A percentile compares a stretch with the other conserved stretches of the same genome.
phyloP scores from a whole-genome alignment of 2,888 invertebrate genomes.

The Diadegma fenestrale region DNA sequence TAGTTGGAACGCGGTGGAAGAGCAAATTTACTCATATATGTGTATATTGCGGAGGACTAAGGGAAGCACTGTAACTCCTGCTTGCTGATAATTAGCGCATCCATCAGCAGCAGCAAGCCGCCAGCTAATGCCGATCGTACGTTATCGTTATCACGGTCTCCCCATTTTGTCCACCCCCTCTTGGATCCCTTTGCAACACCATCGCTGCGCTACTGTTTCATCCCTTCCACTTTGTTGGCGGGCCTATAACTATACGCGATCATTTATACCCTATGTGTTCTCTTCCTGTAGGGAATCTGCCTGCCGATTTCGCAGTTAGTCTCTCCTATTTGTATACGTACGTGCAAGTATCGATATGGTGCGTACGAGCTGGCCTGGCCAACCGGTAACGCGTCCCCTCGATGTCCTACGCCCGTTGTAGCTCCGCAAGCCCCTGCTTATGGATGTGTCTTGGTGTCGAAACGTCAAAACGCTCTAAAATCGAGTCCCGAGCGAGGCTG shows the following conservation, averaged over 20 bases:
- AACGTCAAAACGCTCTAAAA: background rate
- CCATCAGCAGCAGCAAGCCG: slow-evolving; percentile 85
- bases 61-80: slow-evolving; percentile 84
- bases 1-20: slow-evolving; percentile 21
- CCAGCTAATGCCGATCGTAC: slow-evolving; percentile 85
- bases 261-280: slow-evolving; percentile 45
- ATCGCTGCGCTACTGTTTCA: slow-evolving; percentile 52
- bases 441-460: background rate
- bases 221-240: slow-evolving; percentile 49
- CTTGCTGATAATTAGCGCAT: slow-evolving; percentile 85
- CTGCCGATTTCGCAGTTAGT: slow-evolving; percentile 41
- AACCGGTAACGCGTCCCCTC: slow-evolving; percentile 32
- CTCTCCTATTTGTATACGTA: slow-evolving; percentile 58
- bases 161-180: slow-evolving; percentile 81
- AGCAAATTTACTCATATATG: background rate
- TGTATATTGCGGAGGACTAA: slow-evolving; percentile 58
- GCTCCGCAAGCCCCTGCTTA: background rate
- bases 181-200: slow-evolving; percentile 58
- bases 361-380: slow-evolving; percentile 52
- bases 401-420: slow-evolving; percentile 37
- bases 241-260: slow-evolving; percentile 3
- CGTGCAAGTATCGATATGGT: slow-evolving; percentile 56
- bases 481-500: background rate
- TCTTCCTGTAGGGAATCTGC: slow-evolving; percentile 43
- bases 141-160: slow-evolving; percentile 85